phyloP scores from a whole-genome alignment of 2,888 invertebrate species.

The Lumbricus terrestris region DNA sequence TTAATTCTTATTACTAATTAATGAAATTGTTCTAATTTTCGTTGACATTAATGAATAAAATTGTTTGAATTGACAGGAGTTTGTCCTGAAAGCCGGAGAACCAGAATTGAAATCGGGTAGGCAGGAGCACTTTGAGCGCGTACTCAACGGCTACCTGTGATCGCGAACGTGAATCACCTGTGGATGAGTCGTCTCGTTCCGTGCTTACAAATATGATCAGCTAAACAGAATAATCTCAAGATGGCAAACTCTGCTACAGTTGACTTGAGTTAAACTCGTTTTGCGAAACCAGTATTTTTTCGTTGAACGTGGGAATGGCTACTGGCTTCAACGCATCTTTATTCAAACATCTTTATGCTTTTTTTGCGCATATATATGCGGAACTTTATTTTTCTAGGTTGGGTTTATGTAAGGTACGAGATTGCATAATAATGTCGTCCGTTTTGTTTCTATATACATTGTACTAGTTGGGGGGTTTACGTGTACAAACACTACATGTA shows the following conservation, averaged over 20 bases:
- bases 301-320: neutral
- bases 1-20: no score
- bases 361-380: neutral
- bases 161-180: neutral
- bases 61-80: constrained; percentile 60
- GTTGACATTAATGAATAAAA: no score
- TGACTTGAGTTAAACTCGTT: neutral
- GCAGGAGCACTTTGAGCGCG: constrained; percentile 62
- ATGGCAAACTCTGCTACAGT: neutral
- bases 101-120: constrained; percentile 57
- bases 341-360: neutral
- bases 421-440: neutral
- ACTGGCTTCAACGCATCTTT: neutral
- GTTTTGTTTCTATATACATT: neutral
- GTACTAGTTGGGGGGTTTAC: neutral
- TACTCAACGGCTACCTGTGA: constrained; percentile 57
- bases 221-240: neutral
- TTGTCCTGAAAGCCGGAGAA: constrained; percentile 55
- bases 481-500: no score
- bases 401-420: neutral
- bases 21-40: no score
- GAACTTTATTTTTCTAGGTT: neutral
- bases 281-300: neutral
- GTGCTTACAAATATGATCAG: neutral
- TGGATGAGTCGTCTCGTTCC: neutral